phyloP scores from a whole-genome alignment of 2,113 vertebrate genomes.

The Siniperca chuatsi region DNA sequence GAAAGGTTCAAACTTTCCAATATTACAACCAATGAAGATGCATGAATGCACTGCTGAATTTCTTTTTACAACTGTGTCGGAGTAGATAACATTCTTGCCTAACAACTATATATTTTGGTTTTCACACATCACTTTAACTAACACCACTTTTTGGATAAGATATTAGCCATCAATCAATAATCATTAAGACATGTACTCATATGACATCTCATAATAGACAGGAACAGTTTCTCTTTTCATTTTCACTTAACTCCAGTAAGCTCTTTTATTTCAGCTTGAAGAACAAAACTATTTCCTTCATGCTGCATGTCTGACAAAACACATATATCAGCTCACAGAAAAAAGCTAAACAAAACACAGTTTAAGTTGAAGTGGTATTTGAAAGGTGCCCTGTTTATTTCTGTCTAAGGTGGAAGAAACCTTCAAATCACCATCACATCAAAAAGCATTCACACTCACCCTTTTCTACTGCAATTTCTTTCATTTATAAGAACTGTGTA shows the following conservation, averaged over 20 bases:
- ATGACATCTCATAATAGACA: conserved; percentile 1
- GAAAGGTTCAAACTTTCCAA: conserved; percentile 87
- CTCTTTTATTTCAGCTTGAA: conserved; percentile 45
- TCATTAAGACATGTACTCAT: background rate
- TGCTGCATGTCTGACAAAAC: conserved; percentile 17
- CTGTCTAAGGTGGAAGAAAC: conserved; percentile 1
- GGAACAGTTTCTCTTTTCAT: conserved; percentile 16
- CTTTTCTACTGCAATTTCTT: background rate
- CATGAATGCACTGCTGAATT: background rate
- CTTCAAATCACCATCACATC: conserved; percentile 29
- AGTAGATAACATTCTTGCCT: background rate
- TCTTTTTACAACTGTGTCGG: background rate
- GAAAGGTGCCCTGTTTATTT: conserved; percentile 30
- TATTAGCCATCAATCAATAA: background rate
- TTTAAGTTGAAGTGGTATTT: conserved; percentile 29
- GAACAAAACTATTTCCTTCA: conserved; percentile 30
- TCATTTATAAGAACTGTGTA: background rate
- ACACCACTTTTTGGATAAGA: background rate
- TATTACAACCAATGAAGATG: conserved; percentile 79
- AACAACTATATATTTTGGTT: background rate
- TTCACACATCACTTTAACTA: background rate
- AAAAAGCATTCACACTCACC: background rate
- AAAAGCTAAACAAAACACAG: background rate
- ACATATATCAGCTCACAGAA: background rate
- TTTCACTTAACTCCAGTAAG: conserved; percentile 6